Evolutionary conservation across 1,140 invertebrate genomes (phyloP).

Genomic region (Platyura marginata): DNA sequence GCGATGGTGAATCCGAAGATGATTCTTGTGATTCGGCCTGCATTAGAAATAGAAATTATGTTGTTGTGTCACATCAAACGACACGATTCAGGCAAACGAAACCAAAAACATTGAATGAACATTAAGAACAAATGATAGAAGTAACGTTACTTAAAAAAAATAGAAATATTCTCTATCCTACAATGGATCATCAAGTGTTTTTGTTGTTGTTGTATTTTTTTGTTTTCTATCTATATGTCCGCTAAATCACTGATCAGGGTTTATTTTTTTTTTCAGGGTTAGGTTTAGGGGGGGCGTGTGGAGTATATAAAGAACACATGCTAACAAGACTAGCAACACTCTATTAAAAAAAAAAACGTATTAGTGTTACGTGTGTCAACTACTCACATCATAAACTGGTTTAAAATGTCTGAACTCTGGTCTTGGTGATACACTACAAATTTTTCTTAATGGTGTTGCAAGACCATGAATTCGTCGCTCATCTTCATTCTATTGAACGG

Average conservation of each 20-base stretch:
- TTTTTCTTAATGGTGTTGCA: constrained; percentile 25
- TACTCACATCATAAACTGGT: constrained; percentile 24
- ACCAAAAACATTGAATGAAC: too few species aligned
- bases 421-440: constrained; percentile 24
- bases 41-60: neutral
- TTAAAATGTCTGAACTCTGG: constrained; percentile 24
- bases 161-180: too few species aligned
- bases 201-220: too few species aligned
- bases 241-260: too few species aligned
- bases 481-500: constrained; percentile 19
- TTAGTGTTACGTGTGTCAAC: constrained; percentile 3
- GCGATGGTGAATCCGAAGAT: constrained; percentile 29
- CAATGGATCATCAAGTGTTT: too few species aligned
- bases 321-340: neutral
- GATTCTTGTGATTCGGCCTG: constrained; percentile 22
- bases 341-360: neutral
- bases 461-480: constrained; percentile 25
- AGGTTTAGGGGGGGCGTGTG: too few species aligned
- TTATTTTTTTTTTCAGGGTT: too few species aligned
- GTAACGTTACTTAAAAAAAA: too few species aligned
- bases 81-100: too few species aligned
- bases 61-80: too few species aligned
- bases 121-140: too few species aligned
- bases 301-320: neutral
- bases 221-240: too few species aligned